phyloP scores from a whole-genome alignment of 2,113 vertebrate species.

The Aleadryas rufinucha region DNA sequence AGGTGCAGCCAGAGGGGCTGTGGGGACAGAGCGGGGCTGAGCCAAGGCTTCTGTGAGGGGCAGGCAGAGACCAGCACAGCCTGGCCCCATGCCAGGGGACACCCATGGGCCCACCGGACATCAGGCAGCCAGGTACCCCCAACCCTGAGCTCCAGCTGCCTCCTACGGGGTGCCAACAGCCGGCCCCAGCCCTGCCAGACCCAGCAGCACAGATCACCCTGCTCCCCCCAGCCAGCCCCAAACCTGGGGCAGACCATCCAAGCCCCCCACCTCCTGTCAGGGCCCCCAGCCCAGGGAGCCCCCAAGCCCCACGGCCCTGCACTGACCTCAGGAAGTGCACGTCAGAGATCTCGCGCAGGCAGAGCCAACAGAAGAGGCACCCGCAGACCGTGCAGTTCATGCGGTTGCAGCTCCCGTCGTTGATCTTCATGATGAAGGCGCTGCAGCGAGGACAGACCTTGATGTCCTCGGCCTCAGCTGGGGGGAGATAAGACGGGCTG shows the following conservation, averaged over 20 bases:
- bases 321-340: constrained; percentile 87
- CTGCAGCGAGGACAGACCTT: constrained; percentile 87
- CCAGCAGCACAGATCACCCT: not conserved
- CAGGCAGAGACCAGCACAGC: not conserved
- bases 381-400: constrained; percentile 88
- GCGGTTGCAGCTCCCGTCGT: constrained; percentile 87
- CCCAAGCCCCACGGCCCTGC: rapidly evolving
- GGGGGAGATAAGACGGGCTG: not conserved
- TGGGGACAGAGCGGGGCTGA: not conserved
- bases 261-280: not conserved
- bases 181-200: not conserved
- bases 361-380: constrained; percentile 90
- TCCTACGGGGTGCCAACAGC: not conserved
- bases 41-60: not conserved
- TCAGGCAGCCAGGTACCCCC: not conserved
- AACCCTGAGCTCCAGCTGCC: not conserved
- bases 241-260: not conserved
- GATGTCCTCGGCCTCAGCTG: constrained; percentile 65
- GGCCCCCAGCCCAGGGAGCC: not conserved
- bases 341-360: constrained; percentile 86
- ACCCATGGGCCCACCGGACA: rapidly evolving
- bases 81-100: rapidly evolving
- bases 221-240: not conserved
- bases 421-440: constrained; percentile 88
- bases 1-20: constrained; percentile 89